Evolutionary conservation across 2,113 vertebrate species (phyloP), one percentile per base, ranked within the genome.

Genomic region (Nesoenas mayeri): DNA sequence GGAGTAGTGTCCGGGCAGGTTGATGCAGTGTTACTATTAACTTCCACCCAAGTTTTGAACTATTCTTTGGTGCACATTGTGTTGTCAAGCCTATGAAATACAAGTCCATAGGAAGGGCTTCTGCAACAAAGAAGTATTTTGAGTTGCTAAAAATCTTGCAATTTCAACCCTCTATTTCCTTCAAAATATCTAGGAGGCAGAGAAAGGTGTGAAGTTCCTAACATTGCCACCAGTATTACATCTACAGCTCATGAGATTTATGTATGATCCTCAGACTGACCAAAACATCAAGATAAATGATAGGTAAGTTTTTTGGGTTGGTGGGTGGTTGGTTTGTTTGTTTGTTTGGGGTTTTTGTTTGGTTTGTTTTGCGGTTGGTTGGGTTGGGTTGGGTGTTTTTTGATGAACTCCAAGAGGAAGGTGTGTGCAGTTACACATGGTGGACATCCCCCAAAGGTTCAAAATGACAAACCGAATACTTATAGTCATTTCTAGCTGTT

Each of bases 261-360:
- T 99, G 99, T 99, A 99, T 38, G 99, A 99, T 95, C 99, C 99
- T 56, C 99, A 99, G 96, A 99, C 99, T 15, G 99, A 99, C 98
- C 99, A 99, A 97, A 99, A 99, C 92, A 99, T 99, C 96, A 99
- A 99, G 98, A 99, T 99, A 96, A 99, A 99, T 21, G 99, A 99
- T 97, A 98, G 99, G 99, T 99, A 98, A 94, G 6, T 15, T 53
- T 9, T 85, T 51, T 65, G 25, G 18, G 62, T 38, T 51, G 12
- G 18, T 51, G 11, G 5, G 16, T 18, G 44, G 44, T 47, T 47
- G 44, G 44, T 19, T 47, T 17, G 44, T 47, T 47, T 17, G 44
- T 47, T 47, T 47, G 44, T 47, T 47, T 19, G 44, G 44, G 44
- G 18, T 47, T 47, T 47, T 47, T 47, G 44, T 19, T 47, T 47